phyloP scores from a whole-genome alignment of 2,888 invertebrate species.

The Diachrysia chrysitis region DNA sequence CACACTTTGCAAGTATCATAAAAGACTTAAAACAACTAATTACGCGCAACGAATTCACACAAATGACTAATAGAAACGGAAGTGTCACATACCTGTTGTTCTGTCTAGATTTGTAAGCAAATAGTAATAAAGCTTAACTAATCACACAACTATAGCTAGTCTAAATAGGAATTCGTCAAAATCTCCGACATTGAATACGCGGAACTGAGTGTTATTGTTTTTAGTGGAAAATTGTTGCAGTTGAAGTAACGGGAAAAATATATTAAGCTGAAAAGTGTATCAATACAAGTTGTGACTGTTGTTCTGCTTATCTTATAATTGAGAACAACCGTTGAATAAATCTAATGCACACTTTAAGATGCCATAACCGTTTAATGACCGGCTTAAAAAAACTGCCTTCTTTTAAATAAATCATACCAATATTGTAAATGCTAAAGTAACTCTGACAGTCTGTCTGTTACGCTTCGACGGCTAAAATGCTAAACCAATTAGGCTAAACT shows the following conservation, averaged over 20 bases:
- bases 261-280: not conserved
- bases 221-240: not conserved
- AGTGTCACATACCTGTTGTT: not conserved
- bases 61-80: slow-evolving; percentile 10
- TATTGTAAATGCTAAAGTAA: too few species aligned
- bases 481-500: too few species aligned
- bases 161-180: slow-evolving; percentile 7
- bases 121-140: slow-evolving; percentile 29
- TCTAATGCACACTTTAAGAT: too few species aligned
- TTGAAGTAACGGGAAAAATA: not conserved
- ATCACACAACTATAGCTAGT: slow-evolving; percentile 8
- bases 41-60: not conserved
- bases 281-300: not conserved
- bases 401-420: too few species aligned
- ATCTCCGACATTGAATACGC: slow-evolving; percentile 6
- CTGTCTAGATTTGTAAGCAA: slow-evolving; percentile 13
- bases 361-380: too few species aligned
- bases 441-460: too few species aligned
- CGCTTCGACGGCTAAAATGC: too few species aligned
- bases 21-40: not conserved
- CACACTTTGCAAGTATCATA: not conserved
- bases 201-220: not conserved
- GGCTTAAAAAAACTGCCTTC: too few species aligned
- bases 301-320: not conserved
- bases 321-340: too few species aligned